These are phyloP conservation scores for Cavia porcellus DNA, from an alignment of 2,113 vertebrate species.

Conservation along the genomic window DNA sequence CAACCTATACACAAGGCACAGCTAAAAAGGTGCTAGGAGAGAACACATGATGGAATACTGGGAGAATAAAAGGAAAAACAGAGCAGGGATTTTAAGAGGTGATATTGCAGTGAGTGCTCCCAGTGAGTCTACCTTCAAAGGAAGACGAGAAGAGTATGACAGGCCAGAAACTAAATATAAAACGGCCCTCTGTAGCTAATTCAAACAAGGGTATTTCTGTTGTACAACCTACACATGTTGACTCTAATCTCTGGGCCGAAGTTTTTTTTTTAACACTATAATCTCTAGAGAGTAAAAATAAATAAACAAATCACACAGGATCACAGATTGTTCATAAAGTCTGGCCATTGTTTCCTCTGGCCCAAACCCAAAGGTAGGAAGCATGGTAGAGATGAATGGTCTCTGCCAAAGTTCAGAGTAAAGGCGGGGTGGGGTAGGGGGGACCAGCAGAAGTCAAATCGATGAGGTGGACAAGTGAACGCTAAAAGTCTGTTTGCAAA, in stretches of 20 bases:
- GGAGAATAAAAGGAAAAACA: neutral
- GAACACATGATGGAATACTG: neutral
- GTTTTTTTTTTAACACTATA: neutral
- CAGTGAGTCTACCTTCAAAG: neutral
- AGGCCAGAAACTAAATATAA: neutral
- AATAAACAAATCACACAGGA: neutral
- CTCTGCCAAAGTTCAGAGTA: neutral
- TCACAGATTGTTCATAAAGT: neutral
- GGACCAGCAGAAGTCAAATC: neutral
- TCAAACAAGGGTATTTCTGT: conserved; percentile 44
- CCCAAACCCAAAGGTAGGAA: neutral
- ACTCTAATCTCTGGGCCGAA: conserved; percentile 52
- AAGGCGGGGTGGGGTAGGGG: neutral
- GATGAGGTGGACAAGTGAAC: neutral
- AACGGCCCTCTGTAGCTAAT: neutral
- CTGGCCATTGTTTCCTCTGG: neutral
- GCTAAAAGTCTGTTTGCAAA: neutral
- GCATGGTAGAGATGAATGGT: neutral
- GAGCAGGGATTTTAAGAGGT: neutral
- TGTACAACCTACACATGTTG: neutral
- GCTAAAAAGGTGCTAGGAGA: neutral
- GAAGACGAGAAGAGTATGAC: neutral
- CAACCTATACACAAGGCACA: neutral
- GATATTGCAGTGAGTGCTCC: neutral
- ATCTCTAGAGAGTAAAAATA: neutral